Evolutionary conservation across 92 coral and sea anemone genomes (phyloP), one percentile per base, ranked within the genome.

Genomic region (Metridium senile): DNA sequence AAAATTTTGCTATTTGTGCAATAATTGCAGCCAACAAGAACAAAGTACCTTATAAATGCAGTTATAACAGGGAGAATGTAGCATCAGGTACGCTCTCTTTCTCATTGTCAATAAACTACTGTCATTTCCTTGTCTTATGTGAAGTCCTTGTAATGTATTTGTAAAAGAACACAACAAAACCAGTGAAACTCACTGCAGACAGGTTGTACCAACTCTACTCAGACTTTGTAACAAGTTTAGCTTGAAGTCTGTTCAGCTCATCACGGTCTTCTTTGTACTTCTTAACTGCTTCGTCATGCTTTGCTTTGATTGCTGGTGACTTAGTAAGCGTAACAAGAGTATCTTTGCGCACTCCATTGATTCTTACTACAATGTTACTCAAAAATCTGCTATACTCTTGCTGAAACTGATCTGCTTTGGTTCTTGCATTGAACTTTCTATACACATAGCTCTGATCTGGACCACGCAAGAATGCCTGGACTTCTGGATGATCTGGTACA

Each of bases 391-490:
- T 58, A 20, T 22, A 13, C 23, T 54, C 49, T 39, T 13, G 49
- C 6, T 13, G 49, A 39, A 39, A 39, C 49, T 39, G 6, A 13
- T 57, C 49, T 2, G 87, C 87, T 26, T 75, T 74, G 1, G 22
- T 25, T 47, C 68, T 68, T 35, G 76, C 69, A 43, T 18, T 75
- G 63, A 82, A 82, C 51, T 45, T 79, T 4, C 52, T 39, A 46
- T 82, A 75, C 51, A 45, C 68, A 26, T 58, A 34, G 31, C 18
- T 75, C 47, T 26, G 23, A 26, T 53, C 46, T 33, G 87, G 87
- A 25, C 87, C 87, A 39, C 77, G 56, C 18, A 82, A 46, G 33
- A 82, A 82, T 51, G 76, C 67, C 67, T 82, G 82, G 11, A 82
- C 77, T 67, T 58, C 81, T 0, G 87, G 87, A 57, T 75, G 76